Evolutionary conservation across 2,113 vertebrate genomes (phyloP).

Genomic region (Mobula birostris): DNA sequence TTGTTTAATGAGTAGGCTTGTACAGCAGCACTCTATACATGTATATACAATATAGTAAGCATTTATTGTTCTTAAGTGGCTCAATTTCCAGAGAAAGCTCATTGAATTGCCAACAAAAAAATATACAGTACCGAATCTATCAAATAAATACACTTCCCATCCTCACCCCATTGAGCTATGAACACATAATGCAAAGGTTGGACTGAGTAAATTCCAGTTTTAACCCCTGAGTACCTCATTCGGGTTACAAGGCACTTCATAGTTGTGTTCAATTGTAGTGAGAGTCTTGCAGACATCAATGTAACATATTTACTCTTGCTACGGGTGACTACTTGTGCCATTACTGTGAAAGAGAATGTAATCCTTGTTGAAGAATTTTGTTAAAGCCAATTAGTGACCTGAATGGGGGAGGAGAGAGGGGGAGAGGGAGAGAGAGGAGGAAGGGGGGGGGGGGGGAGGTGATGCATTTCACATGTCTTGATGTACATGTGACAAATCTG

Average conservation of each 20-base stretch:
- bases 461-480: too few species aligned
- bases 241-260: slow-evolving; percentile 22
- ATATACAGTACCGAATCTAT: background rate
- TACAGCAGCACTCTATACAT: background rate
- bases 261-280: background rate
- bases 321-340: background rate
- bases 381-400: background rate
- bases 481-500: too few species aligned
- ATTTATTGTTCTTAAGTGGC: background rate
- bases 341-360: background rate
- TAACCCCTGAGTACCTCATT: background rate
- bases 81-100: background rate
- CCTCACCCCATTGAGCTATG: background rate
- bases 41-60: background rate
- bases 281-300: background rate
- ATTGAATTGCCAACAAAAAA: background rate
- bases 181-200: background rate
- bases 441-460: too few species aligned
- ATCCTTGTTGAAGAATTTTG: background rate
- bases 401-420: background rate
- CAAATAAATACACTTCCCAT: background rate
- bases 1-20: background rate
- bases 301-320: background rate
- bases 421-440: too few species aligned
- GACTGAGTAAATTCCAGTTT: background rate